Conservation (phyloP, 1,140 invertebrate species). For the Drosophila simulans region DNA sequence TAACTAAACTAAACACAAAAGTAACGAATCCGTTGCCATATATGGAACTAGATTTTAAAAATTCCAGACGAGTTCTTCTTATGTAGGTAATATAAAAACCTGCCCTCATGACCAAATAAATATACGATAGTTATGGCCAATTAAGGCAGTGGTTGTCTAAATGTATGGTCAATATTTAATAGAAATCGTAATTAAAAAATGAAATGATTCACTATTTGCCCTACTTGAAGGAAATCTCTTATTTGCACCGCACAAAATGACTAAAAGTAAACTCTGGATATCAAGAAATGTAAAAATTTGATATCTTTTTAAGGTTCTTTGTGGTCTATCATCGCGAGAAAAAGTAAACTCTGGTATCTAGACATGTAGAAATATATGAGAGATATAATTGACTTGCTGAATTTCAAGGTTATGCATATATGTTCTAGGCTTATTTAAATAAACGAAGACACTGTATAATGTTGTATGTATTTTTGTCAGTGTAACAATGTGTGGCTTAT, state of each 20-base stretch:
- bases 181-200: no score
- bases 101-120: background rate
- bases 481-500: constrained; percentile 20
- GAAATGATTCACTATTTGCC: background rate
- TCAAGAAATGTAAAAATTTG: background rate
- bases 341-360: no score
- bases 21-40: background rate
- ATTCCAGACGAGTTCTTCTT: background rate
- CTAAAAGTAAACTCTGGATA: background rate
- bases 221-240: no score
- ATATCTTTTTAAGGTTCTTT: background rate
- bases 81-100: background rate
- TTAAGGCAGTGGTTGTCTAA: background rate
- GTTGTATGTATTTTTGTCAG: background rate
- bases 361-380: no score
- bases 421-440: no score
- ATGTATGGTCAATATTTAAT: background rate
- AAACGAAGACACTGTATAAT: background rate
- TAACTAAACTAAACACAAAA: background rate
- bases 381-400: no score
- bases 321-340: background rate
- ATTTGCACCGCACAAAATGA: background rate
- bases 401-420: no score
- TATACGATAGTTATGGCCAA: background rate
- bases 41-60: background rate